phyloP scores from a whole-genome alignment of 2,113 vertebrate genomes.

The Nicator chloris region DNA sequence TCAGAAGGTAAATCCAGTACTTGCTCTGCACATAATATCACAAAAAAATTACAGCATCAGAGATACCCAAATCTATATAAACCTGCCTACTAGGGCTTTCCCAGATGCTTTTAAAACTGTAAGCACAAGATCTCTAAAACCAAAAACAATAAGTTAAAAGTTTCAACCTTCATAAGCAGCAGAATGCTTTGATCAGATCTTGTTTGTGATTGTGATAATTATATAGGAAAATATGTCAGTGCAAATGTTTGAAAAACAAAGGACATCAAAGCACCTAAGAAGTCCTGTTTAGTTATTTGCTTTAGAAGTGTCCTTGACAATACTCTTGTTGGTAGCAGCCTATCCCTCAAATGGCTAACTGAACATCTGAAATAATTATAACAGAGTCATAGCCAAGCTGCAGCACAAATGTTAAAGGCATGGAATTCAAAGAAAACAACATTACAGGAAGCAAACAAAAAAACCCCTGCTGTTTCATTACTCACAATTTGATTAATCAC shows the following conservation, averaged over 20 bases:
- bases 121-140: not conserved
- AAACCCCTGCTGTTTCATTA: not conserved
- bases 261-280: conserved; percentile 49
- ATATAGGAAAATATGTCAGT: conserved; percentile 48
- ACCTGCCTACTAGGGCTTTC: not conserved
- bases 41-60: not conserved
- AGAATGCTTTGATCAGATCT: conserved; percentile 35
- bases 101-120: not conserved
- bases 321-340: conserved; percentile 1
- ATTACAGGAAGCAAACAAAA: not conserved
- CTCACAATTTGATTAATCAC: not conserved
- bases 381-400: not conserved
- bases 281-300: conserved; percentile 20
- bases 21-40: not conserved
- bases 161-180: conserved; percentile 13
- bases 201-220: conserved; percentile 52
- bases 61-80: not conserved
- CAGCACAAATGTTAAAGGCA: conserved; percentile 1
- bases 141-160: conserved; percentile 12
- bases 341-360: conserved; percentile 19
- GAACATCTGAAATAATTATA: conserved; percentile 37
- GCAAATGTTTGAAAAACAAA: conserved; percentile 55
- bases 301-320: conserved; percentile 31
- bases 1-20: not conserved
- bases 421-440: conserved; percentile 4